Conservation (phyloP, 2,888 invertebrate species). For the Dynastes tityus region DNA sequence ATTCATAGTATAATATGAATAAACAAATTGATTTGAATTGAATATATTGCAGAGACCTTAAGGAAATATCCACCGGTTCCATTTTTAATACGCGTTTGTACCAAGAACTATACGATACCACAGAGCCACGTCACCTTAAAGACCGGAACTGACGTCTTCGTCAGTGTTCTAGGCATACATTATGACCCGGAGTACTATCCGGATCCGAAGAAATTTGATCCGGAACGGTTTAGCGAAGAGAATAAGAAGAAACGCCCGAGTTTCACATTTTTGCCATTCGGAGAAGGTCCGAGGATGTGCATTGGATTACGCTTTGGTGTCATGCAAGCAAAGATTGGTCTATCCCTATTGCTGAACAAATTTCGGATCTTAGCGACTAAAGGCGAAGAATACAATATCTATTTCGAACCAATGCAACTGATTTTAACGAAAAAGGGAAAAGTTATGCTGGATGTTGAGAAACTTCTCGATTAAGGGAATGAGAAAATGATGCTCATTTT, state of each 20-base stretch:
- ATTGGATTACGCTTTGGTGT: neutral
- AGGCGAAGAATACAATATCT: too few species aligned
- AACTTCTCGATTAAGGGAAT: too few species aligned
- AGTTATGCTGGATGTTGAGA: too few species aligned
- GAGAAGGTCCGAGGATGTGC: slow-evolving; percentile 2
- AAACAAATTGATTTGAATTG: neutral
- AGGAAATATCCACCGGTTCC: neutral
- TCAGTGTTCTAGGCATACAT: slow-evolving; percentile 3
- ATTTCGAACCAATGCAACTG: too few species aligned
- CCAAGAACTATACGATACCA: neutral
- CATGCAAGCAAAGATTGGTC: too few species aligned
- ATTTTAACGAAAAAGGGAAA: too few species aligned
- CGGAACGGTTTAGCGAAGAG: slow-evolving; percentile 3
- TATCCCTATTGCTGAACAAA: too few species aligned
- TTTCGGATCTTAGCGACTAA: too few species aligned
- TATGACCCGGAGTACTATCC: neutral
- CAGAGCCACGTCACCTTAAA: neutral
- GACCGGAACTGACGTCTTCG: neutral
- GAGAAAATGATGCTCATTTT: too few species aligned
- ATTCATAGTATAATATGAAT: too few species aligned
- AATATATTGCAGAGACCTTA: neutral
- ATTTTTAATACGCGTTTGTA: neutral
- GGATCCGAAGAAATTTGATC: neutral
- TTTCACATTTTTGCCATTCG: neutral
- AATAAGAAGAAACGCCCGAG: neutral